phyloP scores from a whole-genome alignment of 35 echinoderm and acorn worm species.

The Apostichopus parvimensis region DNA sequence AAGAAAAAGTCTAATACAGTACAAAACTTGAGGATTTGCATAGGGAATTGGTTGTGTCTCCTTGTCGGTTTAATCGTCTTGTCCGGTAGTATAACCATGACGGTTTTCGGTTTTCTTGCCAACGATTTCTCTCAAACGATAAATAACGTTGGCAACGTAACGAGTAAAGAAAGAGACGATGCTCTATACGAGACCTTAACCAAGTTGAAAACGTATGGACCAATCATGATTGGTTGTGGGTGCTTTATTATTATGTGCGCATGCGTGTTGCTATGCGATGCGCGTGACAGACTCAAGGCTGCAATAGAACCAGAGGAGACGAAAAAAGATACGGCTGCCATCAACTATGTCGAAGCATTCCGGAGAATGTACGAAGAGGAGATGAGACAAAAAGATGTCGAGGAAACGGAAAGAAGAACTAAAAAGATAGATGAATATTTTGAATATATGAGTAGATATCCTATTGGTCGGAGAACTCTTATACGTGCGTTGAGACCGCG shows the following conservation, averaged over 20 bases:
- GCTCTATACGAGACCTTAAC: slow-evolving; percentile 46
- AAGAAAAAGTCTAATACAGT: neutral
- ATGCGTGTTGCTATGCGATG: slow-evolving; percentile 85
- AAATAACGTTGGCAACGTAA: slow-evolving; percentile 54
- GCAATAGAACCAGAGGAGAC: slow-evolving; percentile 20
- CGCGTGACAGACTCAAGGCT: slow-evolving; percentile 56
- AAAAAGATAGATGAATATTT: slow-evolving; percentile 57
- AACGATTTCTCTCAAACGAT: slow-evolving; percentile 58
- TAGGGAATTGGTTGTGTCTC: slow-evolving; percentile 61
- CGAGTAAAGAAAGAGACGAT: slow-evolving; percentile 55
- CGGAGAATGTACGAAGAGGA: slow-evolving; percentile 46
- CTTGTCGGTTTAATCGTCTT: slow-evolving; percentile 65
- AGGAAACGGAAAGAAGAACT: slow-evolving; percentile 36
- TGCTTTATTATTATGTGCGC: slow-evolving; percentile 79
- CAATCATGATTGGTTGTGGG: slow-evolving; percentile 75
- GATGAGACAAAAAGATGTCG: slow-evolving; percentile 42
- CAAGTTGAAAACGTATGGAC: slow-evolving; percentile 77
- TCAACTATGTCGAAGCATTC: slow-evolving; percentile 20
- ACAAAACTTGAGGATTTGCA: slow-evolving; percentile 47
- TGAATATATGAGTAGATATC: slow-evolving; percentile 42
- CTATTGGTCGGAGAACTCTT: slow-evolving; percentile 33
- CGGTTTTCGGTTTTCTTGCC: slow-evolving; percentile 80
- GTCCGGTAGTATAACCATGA: slow-evolving; percentile 81
- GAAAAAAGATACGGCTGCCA: slow-evolving; percentile 1
- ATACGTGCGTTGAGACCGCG: slow-evolving; percentile 30